phyloP scores from a whole-genome alignment of 2,113 vertebrate species.

The Paracanthobrama guichenoti region DNA sequence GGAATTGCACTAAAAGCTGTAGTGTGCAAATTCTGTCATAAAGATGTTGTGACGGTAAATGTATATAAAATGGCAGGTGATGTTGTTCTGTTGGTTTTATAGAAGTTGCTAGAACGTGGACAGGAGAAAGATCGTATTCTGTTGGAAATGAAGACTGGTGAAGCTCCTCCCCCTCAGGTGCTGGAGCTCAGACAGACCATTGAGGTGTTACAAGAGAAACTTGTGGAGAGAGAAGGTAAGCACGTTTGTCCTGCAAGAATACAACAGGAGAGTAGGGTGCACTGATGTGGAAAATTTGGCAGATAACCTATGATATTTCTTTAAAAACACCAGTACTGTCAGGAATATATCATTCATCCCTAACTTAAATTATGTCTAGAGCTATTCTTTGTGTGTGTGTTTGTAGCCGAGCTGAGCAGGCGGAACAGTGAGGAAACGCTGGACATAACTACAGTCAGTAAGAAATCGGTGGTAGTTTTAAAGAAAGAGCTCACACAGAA shows the following conservation, averaged over 20 bases:
- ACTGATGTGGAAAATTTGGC: not conserved
- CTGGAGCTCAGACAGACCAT: slow-evolving; percentile 77
- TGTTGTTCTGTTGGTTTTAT: slow-evolving; percentile 35
- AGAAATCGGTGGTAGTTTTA: slow-evolving; percentile 65
- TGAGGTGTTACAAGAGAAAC: slow-evolving; percentile 73
- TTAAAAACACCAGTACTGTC: not conserved
- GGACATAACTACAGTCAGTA: slow-evolving; percentile 61
- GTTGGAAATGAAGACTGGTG: slow-evolving; percentile 62
- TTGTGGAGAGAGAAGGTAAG: slow-evolving; percentile 74
- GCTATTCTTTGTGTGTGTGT: not conserved
- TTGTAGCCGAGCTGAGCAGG: slow-evolving; percentile 69
- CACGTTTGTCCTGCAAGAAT: not conserved
- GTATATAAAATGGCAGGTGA: not conserved
- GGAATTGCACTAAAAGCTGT: not conserved
- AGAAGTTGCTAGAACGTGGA: slow-evolving; percentile 75
- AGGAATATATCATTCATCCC: not conserved
- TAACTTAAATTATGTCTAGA: not conserved
- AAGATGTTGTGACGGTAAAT: not conserved
- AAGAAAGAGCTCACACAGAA: slow-evolving; percentile 75
- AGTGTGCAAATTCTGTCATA: not conserved
- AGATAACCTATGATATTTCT: not conserved
- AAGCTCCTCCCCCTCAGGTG: slow-evolving; percentile 61
- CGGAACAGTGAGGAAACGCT: slow-evolving; percentile 63
- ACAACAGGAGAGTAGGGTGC: not conserved
- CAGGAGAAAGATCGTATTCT: slow-evolving; percentile 71